Evolutionary conservation across 2,113 vertebrate species (phyloP).

Genomic region (Solenodon paradoxus): DNA sequence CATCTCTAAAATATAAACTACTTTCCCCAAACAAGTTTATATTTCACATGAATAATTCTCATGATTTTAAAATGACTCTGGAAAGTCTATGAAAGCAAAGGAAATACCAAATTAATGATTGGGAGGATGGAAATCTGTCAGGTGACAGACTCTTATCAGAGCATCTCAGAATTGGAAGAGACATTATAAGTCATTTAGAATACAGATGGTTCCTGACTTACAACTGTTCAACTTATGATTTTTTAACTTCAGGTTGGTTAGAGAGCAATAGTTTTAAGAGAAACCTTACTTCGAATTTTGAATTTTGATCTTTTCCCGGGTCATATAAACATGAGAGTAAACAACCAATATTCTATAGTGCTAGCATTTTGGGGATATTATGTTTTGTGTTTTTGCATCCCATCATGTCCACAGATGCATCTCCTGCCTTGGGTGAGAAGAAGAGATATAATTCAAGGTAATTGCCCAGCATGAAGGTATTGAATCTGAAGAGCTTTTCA

Average conservation of each 20-base stretch:
- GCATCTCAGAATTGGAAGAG: not conserved
- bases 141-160: not conserved
- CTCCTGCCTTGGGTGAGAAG: not conserved
- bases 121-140: not conserved
- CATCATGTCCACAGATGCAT: not conserved
- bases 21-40: not conserved
- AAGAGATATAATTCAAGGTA: not conserved
- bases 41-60: not conserved
- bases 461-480: not conserved
- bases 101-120: not conserved
- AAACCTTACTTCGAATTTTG: not conserved
- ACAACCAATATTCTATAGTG: not conserved
- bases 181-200: not conserved
- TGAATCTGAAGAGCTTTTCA: not conserved
- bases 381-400: not conserved
- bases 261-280: not conserved
- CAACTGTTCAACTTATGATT: not conserved
- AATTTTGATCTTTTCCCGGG: not conserved
- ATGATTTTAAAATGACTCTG: not conserved
- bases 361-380: not conserved
- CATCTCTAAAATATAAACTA: conserved; percentile 59
- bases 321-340: not conserved
- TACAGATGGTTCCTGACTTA: not conserved
- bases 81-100: not conserved
- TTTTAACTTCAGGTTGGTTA: not conserved